These are phyloP conservation scores for Mercenaria mercenaria DNA, from an alignment of 1,140 invertebrate genomes.

Conservation along the genomic window DNA sequence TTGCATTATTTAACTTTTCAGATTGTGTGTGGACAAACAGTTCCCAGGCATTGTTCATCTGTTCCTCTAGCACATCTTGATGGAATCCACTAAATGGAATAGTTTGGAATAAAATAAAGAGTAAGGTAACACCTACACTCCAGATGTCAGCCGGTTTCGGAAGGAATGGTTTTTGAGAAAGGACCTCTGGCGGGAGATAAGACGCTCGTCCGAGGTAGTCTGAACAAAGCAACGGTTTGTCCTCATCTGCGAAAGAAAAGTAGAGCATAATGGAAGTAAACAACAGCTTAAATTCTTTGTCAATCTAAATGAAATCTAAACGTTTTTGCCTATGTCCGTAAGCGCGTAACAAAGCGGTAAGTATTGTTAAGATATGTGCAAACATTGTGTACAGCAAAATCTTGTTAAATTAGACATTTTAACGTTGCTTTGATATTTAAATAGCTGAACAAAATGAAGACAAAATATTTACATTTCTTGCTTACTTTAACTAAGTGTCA, in stretches of 20 bases:
- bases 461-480: no score
- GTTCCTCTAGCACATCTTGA: slow-evolving; percentile 28
- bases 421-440: no score
- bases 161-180: slow-evolving; percentile 61
- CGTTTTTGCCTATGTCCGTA: no score
- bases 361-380: no score
- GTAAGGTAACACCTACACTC: slow-evolving; percentile 70
- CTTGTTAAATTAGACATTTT: no score
- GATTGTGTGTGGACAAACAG: neutral
- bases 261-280: no score
- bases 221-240: slow-evolving; percentile 58
- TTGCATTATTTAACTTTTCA: neutral
- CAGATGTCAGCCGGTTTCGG: slow-evolving; percentile 73
- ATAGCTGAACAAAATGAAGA: no score
- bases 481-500: no score
- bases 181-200: slow-evolving; percentile 75
- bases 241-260: slow-evolving; percentile 19
- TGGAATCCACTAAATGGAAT: slow-evolving; percentile 53
- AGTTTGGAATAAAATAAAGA: slow-evolving; percentile 63
- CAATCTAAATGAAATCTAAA: no score
- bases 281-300: no score
- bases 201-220: slow-evolving; percentile 72
- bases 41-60: slow-evolving; percentile 32
- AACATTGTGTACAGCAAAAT: no score
- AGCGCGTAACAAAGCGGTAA: no score